Base-by-base conservation (phyloP, 2,797 vertebrate genomes). In the Aphelocoma californica region DNA sequence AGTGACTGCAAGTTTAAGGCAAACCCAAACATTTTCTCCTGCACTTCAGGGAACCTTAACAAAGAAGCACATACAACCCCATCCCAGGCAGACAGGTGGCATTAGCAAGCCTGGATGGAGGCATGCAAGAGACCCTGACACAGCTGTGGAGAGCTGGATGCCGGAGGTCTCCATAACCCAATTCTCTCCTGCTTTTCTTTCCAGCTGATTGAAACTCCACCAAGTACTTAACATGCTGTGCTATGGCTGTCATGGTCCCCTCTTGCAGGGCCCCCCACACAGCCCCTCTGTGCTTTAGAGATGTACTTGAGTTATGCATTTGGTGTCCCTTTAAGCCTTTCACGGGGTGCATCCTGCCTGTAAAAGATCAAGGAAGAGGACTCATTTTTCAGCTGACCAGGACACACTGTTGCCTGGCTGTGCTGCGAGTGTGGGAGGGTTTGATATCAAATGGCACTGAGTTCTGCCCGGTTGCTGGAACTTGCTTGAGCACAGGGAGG, bases 171-270 rank as follows among this genome's bases (percentile, higher is more conserved):
- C 56, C 2, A 0, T 32, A 66, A 61, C 7, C 12, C 58, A 69
- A 1, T 18, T 28, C 51, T n/a, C 51, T 36, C 34, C n/a, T 40
- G 13, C 54, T 50, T 61, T 71, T 48, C 23, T 80, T 81, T 75
- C 34, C 67, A 69, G 11, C 18, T 79, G 45, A 14, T 23, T 61
- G 23, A 65, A 79, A n/a, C 17, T 45, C 32, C 24, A 21, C 15
- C 0, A 1, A 1, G 44, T 32, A 62, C 51, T 26, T 6, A 11
- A 9, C n/a, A 20, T 0, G 0, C 20, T 50, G 40, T 2, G 3
- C 44, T 42, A 9, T 2, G 3, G 32, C 36, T 1, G 0, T 9
- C 5, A 3, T 0, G 0, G 18, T 24, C 19, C n/a, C 10, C 44
- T 54, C n/a, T n/a, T 36, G 28, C 3, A 0, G 17, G n/a, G 19